phyloP scores from a whole-genome alignment of 2,797 vertebrate species.

The Threskiornis aethiopicus region DNA sequence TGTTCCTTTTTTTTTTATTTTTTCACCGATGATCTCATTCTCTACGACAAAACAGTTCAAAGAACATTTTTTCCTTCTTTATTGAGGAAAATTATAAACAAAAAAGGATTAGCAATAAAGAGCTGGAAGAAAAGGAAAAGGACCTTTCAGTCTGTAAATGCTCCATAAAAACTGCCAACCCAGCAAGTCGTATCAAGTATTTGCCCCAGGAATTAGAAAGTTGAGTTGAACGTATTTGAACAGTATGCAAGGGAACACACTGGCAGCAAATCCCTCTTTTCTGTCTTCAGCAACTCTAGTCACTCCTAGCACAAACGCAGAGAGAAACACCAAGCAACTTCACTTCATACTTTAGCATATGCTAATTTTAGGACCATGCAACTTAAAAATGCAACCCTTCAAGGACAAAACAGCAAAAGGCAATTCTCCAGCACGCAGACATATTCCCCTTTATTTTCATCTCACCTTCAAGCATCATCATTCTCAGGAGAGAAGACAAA shows the following conservation, averaged over 20 bases:
- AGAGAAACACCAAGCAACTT: neutral
- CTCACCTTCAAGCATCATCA: neutral
- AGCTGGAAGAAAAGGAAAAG: neutral
- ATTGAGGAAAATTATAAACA: slow-evolving; percentile 32
- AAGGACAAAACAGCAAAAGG: neutral
- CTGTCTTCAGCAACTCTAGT: neutral
- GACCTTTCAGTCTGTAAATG: slow-evolving; percentile 49
- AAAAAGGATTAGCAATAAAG: slow-evolving; percentile 23
- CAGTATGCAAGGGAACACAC: slow-evolving; percentile 8
- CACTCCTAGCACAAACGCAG: neutral
- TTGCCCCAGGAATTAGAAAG: slow-evolving; percentile 54
- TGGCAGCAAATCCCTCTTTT: slow-evolving; percentile 23
- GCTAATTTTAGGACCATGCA: neutral
- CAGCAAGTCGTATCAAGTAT: slow-evolving; percentile 27
- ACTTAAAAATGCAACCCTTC: neutral
- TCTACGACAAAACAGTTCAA: slow-evolving; percentile 8
- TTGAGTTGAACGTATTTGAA: slow-evolving; percentile 37
- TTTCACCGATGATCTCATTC: slow-evolving; percentile 55
- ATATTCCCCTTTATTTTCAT: neutral
- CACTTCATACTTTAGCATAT: neutral
- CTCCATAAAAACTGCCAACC: slow-evolving; percentile 39
- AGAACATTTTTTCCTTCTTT: slow-evolving; percentile 33
- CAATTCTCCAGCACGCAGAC: neutral
- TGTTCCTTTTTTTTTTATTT: neutral
- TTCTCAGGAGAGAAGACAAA: neutral